These are phyloP conservation scores for Drosophila lutescens DNA, from an alignment of 2,888 invertebrate genomes.

Conservation along the genomic window DNA sequence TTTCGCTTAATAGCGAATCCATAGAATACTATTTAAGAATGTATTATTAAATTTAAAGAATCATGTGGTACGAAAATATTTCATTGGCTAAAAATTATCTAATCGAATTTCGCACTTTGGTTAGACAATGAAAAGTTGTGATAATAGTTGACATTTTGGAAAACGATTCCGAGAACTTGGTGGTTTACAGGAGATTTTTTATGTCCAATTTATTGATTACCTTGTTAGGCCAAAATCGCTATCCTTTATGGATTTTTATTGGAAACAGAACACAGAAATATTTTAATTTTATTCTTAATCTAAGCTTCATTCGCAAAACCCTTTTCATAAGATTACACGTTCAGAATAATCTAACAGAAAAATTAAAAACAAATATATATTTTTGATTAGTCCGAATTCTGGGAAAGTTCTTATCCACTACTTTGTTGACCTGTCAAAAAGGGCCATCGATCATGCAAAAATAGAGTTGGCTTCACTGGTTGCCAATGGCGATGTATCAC, in stretches of 20 bases:
- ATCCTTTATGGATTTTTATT: too few relatives aligned
- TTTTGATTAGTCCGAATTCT: background rate
- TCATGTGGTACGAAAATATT: background rate
- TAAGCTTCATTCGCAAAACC: too few relatives aligned
- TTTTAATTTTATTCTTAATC: too few relatives aligned
- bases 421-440: constrained; percentile 7
- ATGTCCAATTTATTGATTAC: background rate
- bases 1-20: background rate
- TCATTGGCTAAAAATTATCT: background rate
- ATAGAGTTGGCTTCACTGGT: constrained; percentile 3
- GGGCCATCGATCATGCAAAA: constrained; percentile 42
- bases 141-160: background rate
- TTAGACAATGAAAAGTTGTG: background rate
- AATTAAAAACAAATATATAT: too few relatives aligned
- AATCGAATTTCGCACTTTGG: constrained; percentile 5
- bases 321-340: too few relatives aligned
- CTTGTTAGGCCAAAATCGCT: background rate
- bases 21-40: background rate
- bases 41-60: background rate
- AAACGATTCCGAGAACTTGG: constrained; percentile 1
- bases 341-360: too few relatives aligned
- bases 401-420: background rate
- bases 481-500: constrained; percentile 29
- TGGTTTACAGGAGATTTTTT: background rate
- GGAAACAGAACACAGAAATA: too few relatives aligned